A percentile compares a stretch with the other conserved stretches of the same genome.
These are phyloP conservation scores for Clinocottus analis DNA, from an alignment of 2,113 vertebrate genomes.

Conservation along the genomic window DNA sequence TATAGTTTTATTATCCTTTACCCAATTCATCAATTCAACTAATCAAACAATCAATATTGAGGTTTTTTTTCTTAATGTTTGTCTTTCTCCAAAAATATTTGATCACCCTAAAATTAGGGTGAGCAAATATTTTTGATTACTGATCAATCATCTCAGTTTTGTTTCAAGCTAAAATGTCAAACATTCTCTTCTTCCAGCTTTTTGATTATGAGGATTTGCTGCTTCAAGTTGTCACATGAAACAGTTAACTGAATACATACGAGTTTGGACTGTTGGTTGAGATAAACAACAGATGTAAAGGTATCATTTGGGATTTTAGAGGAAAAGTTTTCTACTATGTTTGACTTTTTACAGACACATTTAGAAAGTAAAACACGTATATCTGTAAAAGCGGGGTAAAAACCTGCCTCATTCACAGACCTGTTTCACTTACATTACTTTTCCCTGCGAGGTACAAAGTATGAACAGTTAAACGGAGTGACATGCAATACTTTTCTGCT, in stretches of 20 bases:
- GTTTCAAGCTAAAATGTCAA: neutral
- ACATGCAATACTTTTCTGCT: constrained; percentile 32
- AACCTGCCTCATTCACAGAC: neutral
- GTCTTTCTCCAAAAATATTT: neutral
- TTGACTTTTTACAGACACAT: neutral
- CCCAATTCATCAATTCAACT: neutral
- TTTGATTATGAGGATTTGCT: neutral
- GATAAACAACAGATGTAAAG: neutral
- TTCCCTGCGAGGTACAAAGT: neutral
- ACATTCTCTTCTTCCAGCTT: neutral
- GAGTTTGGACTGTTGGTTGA: neutral
- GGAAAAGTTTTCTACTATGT: neutral
- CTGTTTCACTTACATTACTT: neutral
- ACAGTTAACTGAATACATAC: neutral
- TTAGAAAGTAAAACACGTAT: neutral
- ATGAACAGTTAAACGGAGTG: constrained; percentile 2
- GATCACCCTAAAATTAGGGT: neutral
- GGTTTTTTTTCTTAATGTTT: neutral
- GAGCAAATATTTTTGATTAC: neutral
- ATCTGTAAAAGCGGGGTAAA: neutral
- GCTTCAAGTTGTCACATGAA: neutral
- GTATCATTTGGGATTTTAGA: neutral
- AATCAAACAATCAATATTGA: neutral
- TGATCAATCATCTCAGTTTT: neutral
- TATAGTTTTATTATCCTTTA: no score